Conservation (phyloP, 2,888 invertebrate genomes). For the Cerastis leucographa region DNA sequence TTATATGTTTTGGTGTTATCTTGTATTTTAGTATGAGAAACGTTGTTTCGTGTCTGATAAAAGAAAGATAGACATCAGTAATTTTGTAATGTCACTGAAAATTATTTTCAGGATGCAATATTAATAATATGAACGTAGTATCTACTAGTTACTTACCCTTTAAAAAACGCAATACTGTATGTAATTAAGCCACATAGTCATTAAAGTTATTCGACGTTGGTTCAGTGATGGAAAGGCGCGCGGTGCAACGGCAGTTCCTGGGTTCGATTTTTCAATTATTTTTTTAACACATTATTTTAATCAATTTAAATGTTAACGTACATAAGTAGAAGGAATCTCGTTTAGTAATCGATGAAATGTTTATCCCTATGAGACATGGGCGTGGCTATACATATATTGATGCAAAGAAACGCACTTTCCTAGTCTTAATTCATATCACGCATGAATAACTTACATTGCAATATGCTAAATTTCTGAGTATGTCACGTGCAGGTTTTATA, state of each 20-base stretch:
- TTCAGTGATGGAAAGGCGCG: background rate
- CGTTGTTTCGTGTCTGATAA: constrained; percentile 1
- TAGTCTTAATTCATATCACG: background rate
- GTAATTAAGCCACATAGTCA: background rate
- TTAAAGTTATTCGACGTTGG: background rate
- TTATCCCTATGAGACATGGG: background rate
- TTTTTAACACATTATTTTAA: background rate
- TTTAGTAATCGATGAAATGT: background rate
- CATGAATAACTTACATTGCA: background rate
- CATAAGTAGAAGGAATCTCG: background rate
- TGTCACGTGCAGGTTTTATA: background rate
- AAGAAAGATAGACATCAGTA: background rate
- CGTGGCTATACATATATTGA: too few relatives aligned
- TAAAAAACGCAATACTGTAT: background rate
- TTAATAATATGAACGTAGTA: background rate
- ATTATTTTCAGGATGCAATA: background rate
- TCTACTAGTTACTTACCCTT: background rate
- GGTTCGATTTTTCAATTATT: background rate
- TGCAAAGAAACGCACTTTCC: constrained; percentile 2
- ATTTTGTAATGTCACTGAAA: background rate
- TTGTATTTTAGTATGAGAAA: constrained; percentile 4
- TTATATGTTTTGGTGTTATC: constrained; percentile 26
- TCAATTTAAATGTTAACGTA: background rate
- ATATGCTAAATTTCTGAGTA: background rate
- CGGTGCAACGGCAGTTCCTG: background rate